These are phyloP conservation scores for Drosophila lowei DNA, from an alignment of 1,140 invertebrate genomes.

Conservation along the genomic window DNA sequence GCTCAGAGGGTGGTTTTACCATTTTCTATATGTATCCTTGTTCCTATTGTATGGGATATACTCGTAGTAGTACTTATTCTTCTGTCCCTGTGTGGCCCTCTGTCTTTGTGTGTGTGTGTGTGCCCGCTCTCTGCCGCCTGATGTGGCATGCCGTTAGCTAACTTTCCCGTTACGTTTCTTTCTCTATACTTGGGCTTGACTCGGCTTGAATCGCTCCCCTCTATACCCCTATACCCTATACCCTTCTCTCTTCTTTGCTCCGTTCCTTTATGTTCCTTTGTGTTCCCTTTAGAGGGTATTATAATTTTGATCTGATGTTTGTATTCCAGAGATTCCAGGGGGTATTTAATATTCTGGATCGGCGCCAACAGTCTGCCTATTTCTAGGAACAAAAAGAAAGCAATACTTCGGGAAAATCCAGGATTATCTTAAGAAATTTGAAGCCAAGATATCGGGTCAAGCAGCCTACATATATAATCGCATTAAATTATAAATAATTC, in stretches of 20 bases:
- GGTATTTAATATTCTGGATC: too few relatives aligned
- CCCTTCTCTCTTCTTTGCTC: conserved; percentile 11
- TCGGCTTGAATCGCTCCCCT: conserved; percentile 2
- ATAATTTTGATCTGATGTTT: too few relatives aligned
- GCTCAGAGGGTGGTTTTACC: conserved; percentile 73
- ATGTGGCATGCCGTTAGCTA: conserved; percentile 67
- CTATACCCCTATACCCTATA: neutral
- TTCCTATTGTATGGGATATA: conserved; percentile 57
- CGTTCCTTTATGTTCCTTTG: conserved; percentile 16
- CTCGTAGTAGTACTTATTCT: conserved; percentile 54
- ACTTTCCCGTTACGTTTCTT: conserved; percentile 68
- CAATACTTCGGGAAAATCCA: too few relatives aligned
- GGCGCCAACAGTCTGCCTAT: too few relatives aligned
- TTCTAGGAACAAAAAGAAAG: too few relatives aligned
- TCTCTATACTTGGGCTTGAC: conserved; percentile 54
- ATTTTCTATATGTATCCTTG: conserved; percentile 66
- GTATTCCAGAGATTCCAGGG: too few relatives aligned
- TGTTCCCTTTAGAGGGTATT: too few relatives aligned
- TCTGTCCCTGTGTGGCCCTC: conserved; percentile 29
- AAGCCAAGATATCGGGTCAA: too few relatives aligned
- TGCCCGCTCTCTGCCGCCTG: conserved; percentile 25
- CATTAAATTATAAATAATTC: too few relatives aligned
- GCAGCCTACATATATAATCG: too few relatives aligned
- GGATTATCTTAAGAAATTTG: too few relatives aligned
- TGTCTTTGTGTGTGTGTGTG: conserved; percentile 27